phyloP scores from a whole-genome alignment of 1,140 invertebrate genomes.

The Rhopalosiphum maidis region DNA sequence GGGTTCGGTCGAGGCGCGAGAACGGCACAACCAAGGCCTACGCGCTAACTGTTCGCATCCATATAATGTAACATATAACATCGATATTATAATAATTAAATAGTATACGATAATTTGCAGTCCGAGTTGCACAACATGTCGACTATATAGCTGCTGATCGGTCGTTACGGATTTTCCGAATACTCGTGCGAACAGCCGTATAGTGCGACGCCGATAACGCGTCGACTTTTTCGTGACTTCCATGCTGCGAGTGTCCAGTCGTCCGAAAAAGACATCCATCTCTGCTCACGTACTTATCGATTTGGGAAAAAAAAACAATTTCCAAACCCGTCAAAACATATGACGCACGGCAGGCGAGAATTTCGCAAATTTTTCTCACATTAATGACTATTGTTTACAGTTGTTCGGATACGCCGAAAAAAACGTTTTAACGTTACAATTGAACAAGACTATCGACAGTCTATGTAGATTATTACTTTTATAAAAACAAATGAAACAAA shows the following conservation, averaged over 20 bases:
- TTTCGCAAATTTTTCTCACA: not conserved
- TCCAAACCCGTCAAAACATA: conserved; percentile 8
- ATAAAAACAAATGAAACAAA: not conserved
- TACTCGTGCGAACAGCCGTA: not conserved
- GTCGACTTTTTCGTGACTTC: not conserved
- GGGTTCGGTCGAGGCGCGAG: conserved; percentile 19
- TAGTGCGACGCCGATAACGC: not conserved
- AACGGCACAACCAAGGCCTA: not conserved
- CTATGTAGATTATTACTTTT: not conserved
- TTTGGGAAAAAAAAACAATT: not conserved
- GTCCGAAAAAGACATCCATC: not conserved
- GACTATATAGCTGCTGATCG: no score
- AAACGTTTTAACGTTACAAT: not conserved
- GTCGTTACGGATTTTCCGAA: not conserved
- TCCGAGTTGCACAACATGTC: not conserved
- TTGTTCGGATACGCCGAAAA: not conserved
- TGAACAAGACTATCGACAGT: not conserved
- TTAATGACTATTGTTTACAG: not conserved
- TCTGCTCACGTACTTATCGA: conserved; percentile 11
- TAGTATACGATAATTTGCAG: no score
- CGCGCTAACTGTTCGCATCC: not conserved
- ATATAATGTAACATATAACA: not conserved
- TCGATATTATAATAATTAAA: not conserved
- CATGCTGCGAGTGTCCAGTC: not conserved
- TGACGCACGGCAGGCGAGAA: not conserved